These are phyloP conservation scores for Drosophila histrio DNA, from an alignment of 2,888 invertebrate genomes.

Conservation along the genomic window DNA sequence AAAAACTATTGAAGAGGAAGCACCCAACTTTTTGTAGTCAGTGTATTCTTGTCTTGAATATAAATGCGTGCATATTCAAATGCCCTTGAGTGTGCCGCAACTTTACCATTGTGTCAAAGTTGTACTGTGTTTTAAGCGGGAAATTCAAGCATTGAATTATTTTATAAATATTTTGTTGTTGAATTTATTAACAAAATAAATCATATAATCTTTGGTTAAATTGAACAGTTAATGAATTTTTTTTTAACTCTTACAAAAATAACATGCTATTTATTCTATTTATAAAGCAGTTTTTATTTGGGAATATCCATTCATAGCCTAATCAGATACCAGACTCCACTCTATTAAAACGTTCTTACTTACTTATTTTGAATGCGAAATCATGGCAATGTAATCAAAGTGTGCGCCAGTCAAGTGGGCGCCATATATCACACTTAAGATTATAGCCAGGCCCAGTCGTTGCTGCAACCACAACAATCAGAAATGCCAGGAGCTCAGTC, in stretches of 20 bases:
- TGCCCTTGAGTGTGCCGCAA: background rate
- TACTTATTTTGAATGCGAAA: constrained; percentile 36
- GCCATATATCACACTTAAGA: constrained; percentile 55
- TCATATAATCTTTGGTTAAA: too few species aligned
- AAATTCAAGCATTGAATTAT: background rate
- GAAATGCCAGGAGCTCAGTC: constrained; percentile 8
- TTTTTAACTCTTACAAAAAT: background rate
- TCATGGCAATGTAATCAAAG: constrained; percentile 51
- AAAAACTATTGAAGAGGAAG: constrained; percentile 7
- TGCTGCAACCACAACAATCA: background rate
- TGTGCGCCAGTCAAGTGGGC: constrained; percentile 32
- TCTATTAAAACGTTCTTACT: constrained; percentile 42
- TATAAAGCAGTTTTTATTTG: background rate
- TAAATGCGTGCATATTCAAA: background rate
- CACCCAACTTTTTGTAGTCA: constrained; percentile 4
- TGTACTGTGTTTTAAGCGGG: background rate
- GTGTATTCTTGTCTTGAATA: background rate
- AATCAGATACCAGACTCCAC: constrained; percentile 11
- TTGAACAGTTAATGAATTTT: too few species aligned
- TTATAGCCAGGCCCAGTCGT: constrained; percentile 32
- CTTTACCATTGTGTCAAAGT: background rate
- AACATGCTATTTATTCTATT: background rate
- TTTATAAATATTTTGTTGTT: background rate
- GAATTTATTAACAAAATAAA: background rate
- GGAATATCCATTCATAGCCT: background rate